These are phyloP conservation scores for Leucophenga montana DNA, from an alignment of 2,888 invertebrate genomes.

Conservation along the genomic window DNA sequence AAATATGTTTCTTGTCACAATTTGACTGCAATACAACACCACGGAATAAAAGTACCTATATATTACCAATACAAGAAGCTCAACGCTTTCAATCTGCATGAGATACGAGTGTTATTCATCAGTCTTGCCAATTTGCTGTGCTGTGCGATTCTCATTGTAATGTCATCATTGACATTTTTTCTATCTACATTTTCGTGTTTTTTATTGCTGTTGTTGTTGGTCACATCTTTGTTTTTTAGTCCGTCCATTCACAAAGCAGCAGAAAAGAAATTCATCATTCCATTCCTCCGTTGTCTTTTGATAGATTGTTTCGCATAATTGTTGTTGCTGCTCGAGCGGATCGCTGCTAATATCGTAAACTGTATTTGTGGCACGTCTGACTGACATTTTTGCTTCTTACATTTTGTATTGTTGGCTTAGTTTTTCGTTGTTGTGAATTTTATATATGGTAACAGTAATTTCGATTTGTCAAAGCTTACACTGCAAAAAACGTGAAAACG, in stretches of 20 bases:
- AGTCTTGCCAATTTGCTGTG: too few species aligned
- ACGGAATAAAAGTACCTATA: too few species aligned
- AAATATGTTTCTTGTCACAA: too few species aligned
- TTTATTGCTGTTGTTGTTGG: conserved; percentile 42
- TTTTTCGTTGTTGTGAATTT: conserved; percentile 27
- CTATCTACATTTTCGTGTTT: conserved; percentile 45
- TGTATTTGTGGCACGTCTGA: conserved; percentile 52
- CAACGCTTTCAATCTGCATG: too few species aligned
- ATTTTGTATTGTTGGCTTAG: conserved; percentile 28
- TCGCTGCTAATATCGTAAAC: conserved; percentile 56
- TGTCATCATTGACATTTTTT: too few species aligned
- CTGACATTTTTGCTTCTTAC: conserved; percentile 30
- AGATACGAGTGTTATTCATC: too few species aligned
- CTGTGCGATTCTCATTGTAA: too few species aligned
- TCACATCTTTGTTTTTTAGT: conserved; percentile 22
- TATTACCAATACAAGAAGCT: too few species aligned
- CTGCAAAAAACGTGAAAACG: too few species aligned
- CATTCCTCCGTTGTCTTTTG: conserved; percentile 10
- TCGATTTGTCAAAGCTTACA: too few species aligned
- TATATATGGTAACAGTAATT: neutral
- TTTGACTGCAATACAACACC: too few species aligned
- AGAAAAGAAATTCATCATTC: conserved; percentile 18
- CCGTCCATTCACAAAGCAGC: conserved; percentile 10
- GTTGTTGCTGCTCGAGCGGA: conserved; percentile 42
- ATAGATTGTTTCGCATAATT: conserved; percentile 33